Percentiles rank a stretch among this genome's conserved stretches.
These are phyloP conservation scores for Pandion haliaetus DNA, from an alignment of 2,113 vertebrate species.

Conservation along the genomic window DNA sequence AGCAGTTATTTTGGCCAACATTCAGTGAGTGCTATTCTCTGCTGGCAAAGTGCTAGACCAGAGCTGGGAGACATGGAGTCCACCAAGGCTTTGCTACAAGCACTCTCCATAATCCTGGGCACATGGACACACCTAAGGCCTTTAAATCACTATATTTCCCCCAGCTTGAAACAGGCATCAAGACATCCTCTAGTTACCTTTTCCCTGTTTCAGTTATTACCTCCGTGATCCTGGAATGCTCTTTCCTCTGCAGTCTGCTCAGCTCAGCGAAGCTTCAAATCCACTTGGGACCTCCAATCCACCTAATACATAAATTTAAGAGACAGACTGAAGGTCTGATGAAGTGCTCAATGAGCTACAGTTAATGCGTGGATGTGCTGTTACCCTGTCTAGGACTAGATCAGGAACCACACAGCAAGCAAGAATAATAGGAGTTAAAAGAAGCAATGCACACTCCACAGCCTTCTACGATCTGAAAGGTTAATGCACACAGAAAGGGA, in stretches of 20 bases:
- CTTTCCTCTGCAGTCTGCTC: neutral
- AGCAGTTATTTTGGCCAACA: neutral
- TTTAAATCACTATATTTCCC: neutral
- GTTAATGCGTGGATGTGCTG: neutral
- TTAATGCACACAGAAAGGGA: neutral
- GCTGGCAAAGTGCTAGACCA: neutral
- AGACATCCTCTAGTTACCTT: neutral
- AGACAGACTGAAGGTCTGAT: neutral
- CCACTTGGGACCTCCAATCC: neutral
- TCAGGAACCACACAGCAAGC: neutral
- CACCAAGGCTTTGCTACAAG: neutral
- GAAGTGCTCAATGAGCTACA: neutral
- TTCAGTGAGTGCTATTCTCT: accelerated
- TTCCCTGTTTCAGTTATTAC: neutral
- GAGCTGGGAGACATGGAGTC: neutral
- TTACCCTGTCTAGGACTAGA: neutral
- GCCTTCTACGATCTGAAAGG: neutral
- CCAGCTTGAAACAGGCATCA: neutral
- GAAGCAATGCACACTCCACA: neutral
- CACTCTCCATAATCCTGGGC: accelerated
- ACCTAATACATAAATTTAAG: neutral
- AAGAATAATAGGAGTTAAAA: neutral
- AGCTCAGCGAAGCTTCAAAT: neutral
- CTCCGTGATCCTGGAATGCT: neutral
- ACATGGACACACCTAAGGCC: neutral